These are phyloP conservation scores for Rhimphoctona megacephalus DNA, from an alignment of 2,888 invertebrate species.

Conservation along the genomic window DNA sequence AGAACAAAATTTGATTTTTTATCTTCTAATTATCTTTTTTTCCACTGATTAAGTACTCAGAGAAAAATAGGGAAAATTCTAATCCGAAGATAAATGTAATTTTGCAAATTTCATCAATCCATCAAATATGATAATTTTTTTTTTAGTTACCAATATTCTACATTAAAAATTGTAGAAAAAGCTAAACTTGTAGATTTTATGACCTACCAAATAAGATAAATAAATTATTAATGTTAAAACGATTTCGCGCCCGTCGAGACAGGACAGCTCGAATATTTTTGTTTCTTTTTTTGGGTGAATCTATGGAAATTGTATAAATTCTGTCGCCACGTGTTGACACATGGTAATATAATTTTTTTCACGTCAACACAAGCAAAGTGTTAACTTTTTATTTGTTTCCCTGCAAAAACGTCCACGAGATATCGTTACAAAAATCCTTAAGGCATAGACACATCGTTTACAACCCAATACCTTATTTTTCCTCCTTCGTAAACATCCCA, in stretches of 20 bases:
- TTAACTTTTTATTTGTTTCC: slow-evolving; percentile 56
- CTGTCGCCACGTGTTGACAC: slow-evolving; percentile 48
- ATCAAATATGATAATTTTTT: not conserved
- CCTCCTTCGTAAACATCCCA: not conserved
- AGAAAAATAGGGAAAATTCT: not conserved
- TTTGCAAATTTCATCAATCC: slow-evolving; percentile 3
- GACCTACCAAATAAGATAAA: slow-evolving; percentile 51
- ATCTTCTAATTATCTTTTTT: not conserved
- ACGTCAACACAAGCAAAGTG: slow-evolving; percentile 59
- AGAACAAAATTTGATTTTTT: not conserved
- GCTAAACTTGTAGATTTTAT: slow-evolving; percentile 58
- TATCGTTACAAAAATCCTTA: slow-evolving; percentile 64
- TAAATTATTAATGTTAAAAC: slow-evolving; percentile 65
- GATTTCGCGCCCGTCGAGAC: slow-evolving; percentile 33
- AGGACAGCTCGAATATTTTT: slow-evolving; percentile 29
- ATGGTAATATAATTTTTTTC: slow-evolving; percentile 45
- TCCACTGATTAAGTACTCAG: not conserved
- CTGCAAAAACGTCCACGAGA: slow-evolving; percentile 43
- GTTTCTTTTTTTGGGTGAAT: not conserved
- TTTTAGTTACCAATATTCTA: not conserved
- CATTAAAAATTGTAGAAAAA: slow-evolving; percentile 54
- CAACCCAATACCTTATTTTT: slow-evolving; percentile 39
- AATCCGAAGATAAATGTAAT: not conserved
- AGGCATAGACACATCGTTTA: slow-evolving; percentile 65
- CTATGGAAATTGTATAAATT: slow-evolving; percentile 46